These are phyloP conservation scores for Lagorchestes hirsutus DNA, from an alignment of 2,797 vertebrate genomes.

Conservation along the genomic window DNA sequence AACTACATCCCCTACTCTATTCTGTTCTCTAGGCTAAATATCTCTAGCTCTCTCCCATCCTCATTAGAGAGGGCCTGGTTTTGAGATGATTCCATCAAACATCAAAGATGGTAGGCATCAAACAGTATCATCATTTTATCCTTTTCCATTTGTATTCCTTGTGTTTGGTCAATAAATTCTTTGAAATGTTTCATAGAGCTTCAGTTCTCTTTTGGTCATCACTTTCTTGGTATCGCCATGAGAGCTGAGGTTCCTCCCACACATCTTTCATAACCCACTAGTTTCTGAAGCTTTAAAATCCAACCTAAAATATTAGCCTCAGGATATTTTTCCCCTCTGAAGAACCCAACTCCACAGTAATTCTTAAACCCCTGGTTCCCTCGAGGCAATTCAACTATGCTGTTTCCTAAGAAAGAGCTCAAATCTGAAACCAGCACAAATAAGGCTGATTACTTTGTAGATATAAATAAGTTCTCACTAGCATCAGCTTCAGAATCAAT, in stretches of 20 bases:
- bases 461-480: rapidly evolving
- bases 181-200: conserved; percentile 73
- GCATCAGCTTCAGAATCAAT: background rate
- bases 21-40: background rate
- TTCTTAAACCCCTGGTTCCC: conserved; percentile 31
- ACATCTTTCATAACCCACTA: conserved; percentile 31
- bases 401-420: background rate
- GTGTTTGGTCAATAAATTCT: conserved; percentile 57
- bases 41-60: background rate
- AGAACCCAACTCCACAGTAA: background rate
- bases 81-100: conserved; percentile 7
- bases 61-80: conserved; percentile 3
- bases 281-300: conserved; percentile 62
- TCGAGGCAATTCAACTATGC: conserved; percentile 46
- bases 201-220: conserved; percentile 60
- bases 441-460: background rate
- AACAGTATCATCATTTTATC: conserved; percentile 56
- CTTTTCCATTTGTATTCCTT: conserved; percentile 67
- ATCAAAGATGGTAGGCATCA: conserved; percentile 34
- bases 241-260: conserved; percentile 58
- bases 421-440: background rate
- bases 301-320: conserved; percentile 23
- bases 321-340: conserved; percentile 25
- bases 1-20: background rate
- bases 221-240: conserved; percentile 53